These are phyloP conservation scores for Tautogolabrus adspersus DNA, from an alignment of 2,113 vertebrate genomes.

Conservation along the genomic window DNA sequence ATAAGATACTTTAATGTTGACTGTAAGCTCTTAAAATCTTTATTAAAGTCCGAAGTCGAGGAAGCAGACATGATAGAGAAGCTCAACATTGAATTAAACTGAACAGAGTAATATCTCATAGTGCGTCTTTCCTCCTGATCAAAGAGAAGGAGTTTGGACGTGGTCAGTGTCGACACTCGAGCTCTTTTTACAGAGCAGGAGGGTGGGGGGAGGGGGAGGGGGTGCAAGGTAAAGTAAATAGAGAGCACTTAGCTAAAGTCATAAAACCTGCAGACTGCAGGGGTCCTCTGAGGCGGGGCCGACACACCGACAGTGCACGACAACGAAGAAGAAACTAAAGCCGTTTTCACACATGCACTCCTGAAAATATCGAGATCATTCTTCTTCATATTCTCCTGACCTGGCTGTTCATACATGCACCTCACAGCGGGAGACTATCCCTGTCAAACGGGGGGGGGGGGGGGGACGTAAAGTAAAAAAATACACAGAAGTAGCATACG, in stretches of 20 bases:
- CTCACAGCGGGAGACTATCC: too few species aligned
- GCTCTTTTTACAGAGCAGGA: neutral
- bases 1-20: too few species aligned
- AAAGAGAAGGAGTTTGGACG: slow-evolving; percentile 14
- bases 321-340: slow-evolving; percentile 12
- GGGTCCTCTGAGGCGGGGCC: slow-evolving; percentile 31
- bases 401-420: too few species aligned
- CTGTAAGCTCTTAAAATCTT: too few species aligned
- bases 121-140: neutral
- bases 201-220: neutral
- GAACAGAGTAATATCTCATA: neutral
- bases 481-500: too few species aligned
- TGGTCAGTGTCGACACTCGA: slow-evolving; percentile 24
- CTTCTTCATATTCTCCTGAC: too few species aligned
- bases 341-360: neutral
- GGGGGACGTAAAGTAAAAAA: too few species aligned
- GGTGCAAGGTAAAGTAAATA: slow-evolving; percentile 54
- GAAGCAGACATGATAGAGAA: neutral
- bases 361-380: too few species aligned
- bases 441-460: too few species aligned
- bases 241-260: slow-evolving; percentile 58
- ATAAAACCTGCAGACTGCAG: slow-evolving; percentile 50
- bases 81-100: neutral
- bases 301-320: slow-evolving; percentile 11
- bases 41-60: too few species aligned